Evolutionary conservation across 2,113 vertebrate species (phyloP).

Genomic region (Seriola quinqueradiata): DNA sequence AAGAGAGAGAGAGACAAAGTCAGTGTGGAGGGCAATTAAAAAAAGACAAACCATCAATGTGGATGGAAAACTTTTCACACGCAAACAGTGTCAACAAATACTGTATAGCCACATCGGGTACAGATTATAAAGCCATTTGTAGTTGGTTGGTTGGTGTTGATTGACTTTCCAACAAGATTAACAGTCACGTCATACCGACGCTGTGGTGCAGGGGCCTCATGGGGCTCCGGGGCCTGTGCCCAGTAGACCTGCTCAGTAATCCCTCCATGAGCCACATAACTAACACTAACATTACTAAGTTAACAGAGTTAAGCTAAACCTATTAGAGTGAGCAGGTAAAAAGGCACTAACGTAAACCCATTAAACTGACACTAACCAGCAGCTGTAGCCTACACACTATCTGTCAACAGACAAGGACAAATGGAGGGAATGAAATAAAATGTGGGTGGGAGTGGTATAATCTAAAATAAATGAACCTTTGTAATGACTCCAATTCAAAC

Average conservation of each 20-base stretch:
- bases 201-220: background rate
- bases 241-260: background rate
- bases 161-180: background rate
- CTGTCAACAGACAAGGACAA: background rate
- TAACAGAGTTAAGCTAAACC: slow-evolving; percentile 29
- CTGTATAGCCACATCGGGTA: background rate
- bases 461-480: slow-evolving; percentile 5
- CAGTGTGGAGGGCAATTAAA: background rate
- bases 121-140: background rate
- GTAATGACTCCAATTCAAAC: slow-evolving; percentile 2
- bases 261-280: background rate
- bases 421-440: background rate
- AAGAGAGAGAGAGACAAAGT: background rate
- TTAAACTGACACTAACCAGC: slow-evolving; percentile 19
- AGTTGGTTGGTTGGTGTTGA: background rate
- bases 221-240: background rate
- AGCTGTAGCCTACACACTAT: background rate
- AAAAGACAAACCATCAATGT: background rate
- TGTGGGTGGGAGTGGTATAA: background rate
- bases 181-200: background rate
- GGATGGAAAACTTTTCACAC: slow-evolving; percentile 4
- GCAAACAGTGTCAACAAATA: background rate
- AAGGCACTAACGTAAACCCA: slow-evolving; percentile 32
- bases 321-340: slow-evolving; percentile 27
- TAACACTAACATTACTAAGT: too few relatives aligned